A percentile compares a stretch with the other conserved stretches of the same genome.
Conservation (phyloP, 2,888 invertebrate genomes). For the Parnassius apollo region DNA sequence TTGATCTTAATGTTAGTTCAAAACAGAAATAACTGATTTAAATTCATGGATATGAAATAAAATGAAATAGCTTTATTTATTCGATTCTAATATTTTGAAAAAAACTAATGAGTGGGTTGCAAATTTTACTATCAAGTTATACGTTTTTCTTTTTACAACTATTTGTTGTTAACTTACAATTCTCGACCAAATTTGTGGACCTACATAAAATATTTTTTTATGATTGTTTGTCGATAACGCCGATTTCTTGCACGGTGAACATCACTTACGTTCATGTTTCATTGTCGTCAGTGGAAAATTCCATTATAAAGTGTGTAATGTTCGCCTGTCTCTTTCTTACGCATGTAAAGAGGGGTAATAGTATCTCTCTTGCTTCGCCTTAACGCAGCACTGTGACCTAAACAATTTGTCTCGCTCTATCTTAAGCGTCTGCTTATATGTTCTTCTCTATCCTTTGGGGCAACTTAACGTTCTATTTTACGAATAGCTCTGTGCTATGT, state of each 20-base stretch:
- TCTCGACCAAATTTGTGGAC: no score
- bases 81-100: no score
- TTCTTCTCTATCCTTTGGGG: constrained; percentile 57
- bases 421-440: constrained; percentile 44
- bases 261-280: constrained; percentile 71
- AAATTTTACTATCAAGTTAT: no score
- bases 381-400: constrained; percentile 76
- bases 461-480: constrained; percentile 77
- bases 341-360: constrained; percentile 41
- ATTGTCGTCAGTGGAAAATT: constrained; percentile 80
- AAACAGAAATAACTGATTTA: no score
- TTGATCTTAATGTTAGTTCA: no score
- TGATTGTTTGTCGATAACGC: constrained; percentile 33
- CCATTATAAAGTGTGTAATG: constrained; percentile 77
- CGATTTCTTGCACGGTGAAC: constrained; percentile 43
- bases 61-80: no score
- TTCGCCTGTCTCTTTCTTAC: constrained; percentile 59
- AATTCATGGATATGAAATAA: no score
- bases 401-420: constrained; percentile 58
- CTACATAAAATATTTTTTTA: no score
- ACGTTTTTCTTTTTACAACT: no score
- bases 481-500: constrained; percentile 80
- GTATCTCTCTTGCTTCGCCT: constrained; percentile 59
- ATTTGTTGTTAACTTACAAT: no score
- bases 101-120: no score